phyloP scores from a whole-genome alignment of 1,140 invertebrate species.

The Coptotermes formosanus region DNA sequence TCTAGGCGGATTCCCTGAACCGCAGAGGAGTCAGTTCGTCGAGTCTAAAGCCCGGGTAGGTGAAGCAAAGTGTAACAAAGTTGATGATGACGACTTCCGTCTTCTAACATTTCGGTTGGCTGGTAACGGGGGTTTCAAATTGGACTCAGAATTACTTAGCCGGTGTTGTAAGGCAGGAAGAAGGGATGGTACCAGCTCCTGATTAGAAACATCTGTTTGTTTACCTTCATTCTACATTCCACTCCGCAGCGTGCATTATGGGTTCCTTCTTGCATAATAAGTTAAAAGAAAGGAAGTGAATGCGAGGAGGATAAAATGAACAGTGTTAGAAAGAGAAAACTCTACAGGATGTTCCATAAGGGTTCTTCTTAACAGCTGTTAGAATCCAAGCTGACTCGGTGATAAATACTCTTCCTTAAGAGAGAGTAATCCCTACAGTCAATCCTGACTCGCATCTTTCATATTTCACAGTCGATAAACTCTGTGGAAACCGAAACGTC shows the following conservation, averaged over 20 bases:
- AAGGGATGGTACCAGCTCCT: background rate
- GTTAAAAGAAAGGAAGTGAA: constrained; percentile 6
- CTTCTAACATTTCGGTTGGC: constrained; percentile 3
- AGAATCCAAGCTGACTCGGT: too few relatives aligned
- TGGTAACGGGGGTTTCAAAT: background rate
- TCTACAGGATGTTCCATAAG: background rate
- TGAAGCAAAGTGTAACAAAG: background rate
- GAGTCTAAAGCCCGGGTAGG: background rate
- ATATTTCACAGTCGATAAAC: too few relatives aligned
- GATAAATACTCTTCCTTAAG: too few relatives aligned
- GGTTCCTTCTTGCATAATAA: background rate
- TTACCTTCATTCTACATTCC: constrained; percentile 6
- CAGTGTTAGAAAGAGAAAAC: background rate
- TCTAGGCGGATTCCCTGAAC: too few relatives aligned
- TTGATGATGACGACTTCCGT: background rate
- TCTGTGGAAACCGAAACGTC: too few relatives aligned
- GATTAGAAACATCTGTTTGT: constrained; percentile 19
- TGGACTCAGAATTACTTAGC: constrained; percentile 6
- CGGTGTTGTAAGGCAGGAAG: background rate
- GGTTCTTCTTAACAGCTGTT: too few relatives aligned
- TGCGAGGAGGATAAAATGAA: background rate
- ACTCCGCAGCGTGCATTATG: background rate
- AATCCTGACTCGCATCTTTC: too few relatives aligned
- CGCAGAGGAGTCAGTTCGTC: too few relatives aligned
- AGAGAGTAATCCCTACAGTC: too few relatives aligned